Evolutionary conservation across 2,888 invertebrate species (phyloP).

Genomic region (Bruchidius siliquastri): DNA sequence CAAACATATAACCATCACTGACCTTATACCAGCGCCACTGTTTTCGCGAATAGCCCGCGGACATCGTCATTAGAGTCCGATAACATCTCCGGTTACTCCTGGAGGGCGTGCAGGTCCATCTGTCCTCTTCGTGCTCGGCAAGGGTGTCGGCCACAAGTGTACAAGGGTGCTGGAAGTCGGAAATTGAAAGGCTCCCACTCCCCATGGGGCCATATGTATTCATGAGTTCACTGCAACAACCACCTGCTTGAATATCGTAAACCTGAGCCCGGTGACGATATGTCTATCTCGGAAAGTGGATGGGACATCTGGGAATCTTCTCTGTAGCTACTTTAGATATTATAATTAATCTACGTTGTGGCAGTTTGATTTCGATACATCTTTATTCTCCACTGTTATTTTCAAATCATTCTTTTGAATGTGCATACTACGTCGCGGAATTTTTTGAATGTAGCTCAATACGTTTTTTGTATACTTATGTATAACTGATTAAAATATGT

Average conservation of each 20-base stretch:
- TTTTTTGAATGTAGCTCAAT: no score
- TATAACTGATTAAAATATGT: no score
- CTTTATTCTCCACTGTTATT: no score
- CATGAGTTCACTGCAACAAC: neutral
- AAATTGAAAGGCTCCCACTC: conserved; percentile 6
- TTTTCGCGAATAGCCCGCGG: conserved; percentile 29
- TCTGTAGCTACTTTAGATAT: neutral
- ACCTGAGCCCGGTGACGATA: neutral
- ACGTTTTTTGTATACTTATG: no score
- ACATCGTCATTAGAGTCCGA: conserved; percentile 46
- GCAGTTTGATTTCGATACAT: no score
- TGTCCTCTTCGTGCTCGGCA: conserved; percentile 1
- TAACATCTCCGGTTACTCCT: conserved; percentile 42
- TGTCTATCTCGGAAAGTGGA: neutral
- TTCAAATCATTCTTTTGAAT: no score
- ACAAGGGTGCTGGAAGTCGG: conserved; percentile 1
- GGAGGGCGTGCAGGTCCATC: conserved; percentile 11
- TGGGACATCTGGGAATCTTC: neutral
- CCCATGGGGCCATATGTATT: neutral
- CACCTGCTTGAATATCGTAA: conserved; percentile 1
- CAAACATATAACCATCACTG: no score
- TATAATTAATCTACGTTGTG: no score
- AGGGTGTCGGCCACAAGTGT: conserved; percentile 9
- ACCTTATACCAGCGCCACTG: conserved; percentile 5
- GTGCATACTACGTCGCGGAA: no score